Evolutionary conservation across 2,888 invertebrate genomes (phyloP), one percentile per base, ranked within the genome.

Genomic region (Pycnomerus fuliginosus): DNA sequence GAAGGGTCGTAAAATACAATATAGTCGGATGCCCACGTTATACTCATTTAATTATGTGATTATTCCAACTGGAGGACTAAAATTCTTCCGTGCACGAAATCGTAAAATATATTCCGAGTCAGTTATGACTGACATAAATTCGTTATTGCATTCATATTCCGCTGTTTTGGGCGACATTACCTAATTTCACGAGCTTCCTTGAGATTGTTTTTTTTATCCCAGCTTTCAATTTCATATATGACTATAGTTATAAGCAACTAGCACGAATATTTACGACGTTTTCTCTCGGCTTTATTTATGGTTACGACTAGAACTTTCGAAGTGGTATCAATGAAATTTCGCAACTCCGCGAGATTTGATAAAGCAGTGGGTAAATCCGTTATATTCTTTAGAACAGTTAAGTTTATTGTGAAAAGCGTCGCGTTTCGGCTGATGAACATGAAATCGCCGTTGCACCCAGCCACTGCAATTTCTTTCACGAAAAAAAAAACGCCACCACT

Each of bases 21-120:
- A 46, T 37, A 36, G 41, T 46, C 36, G 36, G 36, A 30, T 40
- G 46, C 30, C 28, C 40, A 41, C 40, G 45, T 45, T 40, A 45
- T 45, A 34, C 34, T 40, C 40, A 47, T 53, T 55, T 55, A 55
- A 55, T 53, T 50, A 49, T 39, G 49, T 51, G 51, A 55, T 53
- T 55, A 53, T 53, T 52, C 48, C 50, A 32, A 46, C 35, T 43
- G 33, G 37, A 37, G 52, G 45, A 49, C 45, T 49, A 50, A 48
- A 53, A 53, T 51, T 50, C 49, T 48, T 51, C 47, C 47, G 32
- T 36, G 47, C 42, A 35, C 34, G 35, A 39, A 45, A 45, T 45
- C 45, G 40, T 40, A 45, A 45, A 45, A 45, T 45, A 45, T 45
- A 40, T 40, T 38, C 35, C 45, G 20, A 38, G 37, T 33, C 33